These are phyloP conservation scores for Psophia crepitans DNA, from an alignment of 2,113 vertebrate genomes.

Conservation along the genomic window DNA sequence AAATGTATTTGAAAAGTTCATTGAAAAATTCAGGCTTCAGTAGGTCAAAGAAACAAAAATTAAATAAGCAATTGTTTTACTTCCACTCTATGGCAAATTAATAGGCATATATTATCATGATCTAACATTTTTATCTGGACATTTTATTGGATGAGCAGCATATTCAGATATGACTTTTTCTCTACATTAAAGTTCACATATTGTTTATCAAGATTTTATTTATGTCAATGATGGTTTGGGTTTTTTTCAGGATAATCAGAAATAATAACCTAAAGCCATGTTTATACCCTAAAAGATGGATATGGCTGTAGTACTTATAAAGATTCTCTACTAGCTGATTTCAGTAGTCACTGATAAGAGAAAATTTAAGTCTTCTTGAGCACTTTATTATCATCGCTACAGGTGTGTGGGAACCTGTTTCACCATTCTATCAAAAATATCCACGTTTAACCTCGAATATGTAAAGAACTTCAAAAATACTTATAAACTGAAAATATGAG, in stretches of 20 bases:
- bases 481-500: not conserved
- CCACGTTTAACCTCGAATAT: not conserved
- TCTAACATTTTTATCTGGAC: not conserved
- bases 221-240: not conserved
- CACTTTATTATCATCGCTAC: not conserved
- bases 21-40: not conserved
- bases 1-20: not conserved
- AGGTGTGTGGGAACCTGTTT: accelerated
- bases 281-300: not conserved
- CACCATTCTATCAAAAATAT: not conserved
- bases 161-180: not conserved
- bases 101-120: not conserved
- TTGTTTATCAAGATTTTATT: not conserved
- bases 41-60: not conserved
- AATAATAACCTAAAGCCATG: not conserved
- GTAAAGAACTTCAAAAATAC: not conserved
- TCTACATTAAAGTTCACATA: not conserved
- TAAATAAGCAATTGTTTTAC: not conserved
- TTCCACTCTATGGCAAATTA: not conserved
- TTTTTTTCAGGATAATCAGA: not conserved
- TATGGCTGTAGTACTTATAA: not conserved
- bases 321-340: not conserved
- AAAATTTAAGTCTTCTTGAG: not conserved
- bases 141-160: not conserved
- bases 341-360: not conserved